These are phyloP conservation scores for Nycticryphes semicollaris DNA, from an alignment of 2,113 vertebrate genomes.

Conservation along the genomic window DNA sequence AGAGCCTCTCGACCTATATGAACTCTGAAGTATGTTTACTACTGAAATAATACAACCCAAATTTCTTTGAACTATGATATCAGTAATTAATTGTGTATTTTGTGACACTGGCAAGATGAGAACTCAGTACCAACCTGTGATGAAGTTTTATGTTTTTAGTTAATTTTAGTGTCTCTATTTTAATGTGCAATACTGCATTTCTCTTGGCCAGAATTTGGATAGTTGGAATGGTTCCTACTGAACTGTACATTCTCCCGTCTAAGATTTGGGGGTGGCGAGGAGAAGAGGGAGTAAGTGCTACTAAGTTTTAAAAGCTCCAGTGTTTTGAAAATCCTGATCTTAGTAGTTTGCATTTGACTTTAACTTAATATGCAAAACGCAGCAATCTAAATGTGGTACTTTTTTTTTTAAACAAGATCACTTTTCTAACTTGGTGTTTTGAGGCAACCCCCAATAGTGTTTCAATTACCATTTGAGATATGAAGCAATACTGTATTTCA, in stretches of 20 bases:
- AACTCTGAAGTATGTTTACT: neutral
- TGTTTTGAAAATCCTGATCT: neutral
- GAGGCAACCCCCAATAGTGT: neutral
- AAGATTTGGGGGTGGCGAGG: neutral
- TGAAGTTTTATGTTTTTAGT: neutral
- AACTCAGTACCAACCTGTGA: neutral
- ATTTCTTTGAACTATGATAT: neutral
- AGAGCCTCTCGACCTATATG: neutral
- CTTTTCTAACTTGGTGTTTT: neutral
- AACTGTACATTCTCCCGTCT: neutral
- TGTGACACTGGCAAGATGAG: neutral
- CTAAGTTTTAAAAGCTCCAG: neutral
- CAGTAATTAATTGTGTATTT: neutral
- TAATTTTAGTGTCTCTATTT: slow-evolving; percentile 26
- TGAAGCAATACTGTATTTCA: neutral
- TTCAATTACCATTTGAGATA: neutral
- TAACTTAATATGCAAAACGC: neutral
- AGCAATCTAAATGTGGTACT: neutral
- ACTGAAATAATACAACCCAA: neutral
- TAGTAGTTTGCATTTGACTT: neutral
- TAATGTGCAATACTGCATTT: neutral
- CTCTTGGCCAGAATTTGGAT: slow-evolving; percentile 11
- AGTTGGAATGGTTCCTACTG: neutral
- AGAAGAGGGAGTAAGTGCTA: neutral
- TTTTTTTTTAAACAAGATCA: neutral